Evolutionary conservation across 1,140 invertebrate genomes (phyloP), one percentile per base, ranked within the genome.

Genomic region (Drosophila bifasciata): DNA sequence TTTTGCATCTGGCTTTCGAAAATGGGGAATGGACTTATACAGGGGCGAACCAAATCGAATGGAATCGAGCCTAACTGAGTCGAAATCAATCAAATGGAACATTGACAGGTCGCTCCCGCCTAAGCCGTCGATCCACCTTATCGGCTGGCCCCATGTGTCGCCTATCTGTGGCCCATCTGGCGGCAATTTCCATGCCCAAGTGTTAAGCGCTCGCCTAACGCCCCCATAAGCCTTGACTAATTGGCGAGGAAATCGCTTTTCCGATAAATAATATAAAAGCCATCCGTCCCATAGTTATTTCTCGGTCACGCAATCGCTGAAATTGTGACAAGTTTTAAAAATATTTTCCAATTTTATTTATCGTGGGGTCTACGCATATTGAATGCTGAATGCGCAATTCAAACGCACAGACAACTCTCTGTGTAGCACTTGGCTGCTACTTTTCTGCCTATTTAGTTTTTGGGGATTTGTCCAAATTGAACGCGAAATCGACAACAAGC

Each of bases 191-290:
- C 45, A 40, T 55, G 23, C 16, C 55, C n/a, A n/a, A 7, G 43
- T 23, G 66, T 56, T 86, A 76, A 84, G 80, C 76, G 6, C 70
- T 50, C 66, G 70, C 58, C 56, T 71, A 73, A 71, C 61, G 71
- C 71, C 48, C 48, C 55, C 72, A 81, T 74, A 83, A 85, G 81
- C 81, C 85, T 70, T 81, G 78, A 85, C 83, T 86, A 88, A 85
- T 85, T 85, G 83, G 57, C 83, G 67, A 88, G 73, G 49, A 77
- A 81, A 88, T 88, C 63, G 64, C 64, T 68, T 49, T 56, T 61
- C 49, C 56, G 76, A 73, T 84, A 80, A 76, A 48, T 40, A 46
- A 48, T 46, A 55, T 67, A 79, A 64, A 40, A 16, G 56, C 58
- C 66, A 39, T 68, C 64, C 66, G 43, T 68, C 64, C 23, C 58